Base-by-base conservation (phyloP, 2,113 vertebrate genomes). In the Misgurnus mizolepis region DNA sequence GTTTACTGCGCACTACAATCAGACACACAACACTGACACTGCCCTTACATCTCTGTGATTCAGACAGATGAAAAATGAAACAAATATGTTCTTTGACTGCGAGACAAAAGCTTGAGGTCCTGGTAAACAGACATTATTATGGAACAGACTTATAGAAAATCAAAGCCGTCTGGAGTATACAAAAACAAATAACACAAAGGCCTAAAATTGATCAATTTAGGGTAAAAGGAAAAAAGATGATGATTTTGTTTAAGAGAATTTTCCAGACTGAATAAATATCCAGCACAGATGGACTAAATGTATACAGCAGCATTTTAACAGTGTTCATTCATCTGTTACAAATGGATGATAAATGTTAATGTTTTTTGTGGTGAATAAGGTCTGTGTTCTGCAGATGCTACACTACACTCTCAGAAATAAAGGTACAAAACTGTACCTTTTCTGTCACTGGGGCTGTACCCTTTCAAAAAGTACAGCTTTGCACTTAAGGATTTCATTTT, bases 1-100 rank as follows among this genome's bases (percentile, higher is more conserved):
- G 66, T 83, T 58, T 71, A 45, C 62, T 67, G 43, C 58, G 67
- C 70, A 56, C 74, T 83, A 75, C 64, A 83, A 87, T 83, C 80
- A 81, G 49, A 76, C 40, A 50, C 61, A 66, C 18, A 39, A 27
- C 50, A 53, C 39, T 12, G 45, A 58, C 27, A 4, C 72, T 27
- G n/a, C 11, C 5, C 53, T 55, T 14, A 55, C 53, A 55, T 58
- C 55, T 43, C 8, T 64, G 58, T 62, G 62, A 39, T 75, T 64
- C 72, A n/a, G 15, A 55, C 45, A 62, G 67, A 79, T 39, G 53
- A 39, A 73, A 47, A 70, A 79, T 58, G 18, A 79, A 74, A 71
- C 47, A 18, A 56, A 67, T 71, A n/a, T 76, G 64, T 68, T 34
- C 62, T 53, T 22, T 40, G 56, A 79, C 56, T 50, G 17, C 18